A percentile compares a stretch with the other conserved stretches of the same genome.
Conservation (phyloP, 2,113 vertebrate species). For the Podarcis raffonei region DNA sequence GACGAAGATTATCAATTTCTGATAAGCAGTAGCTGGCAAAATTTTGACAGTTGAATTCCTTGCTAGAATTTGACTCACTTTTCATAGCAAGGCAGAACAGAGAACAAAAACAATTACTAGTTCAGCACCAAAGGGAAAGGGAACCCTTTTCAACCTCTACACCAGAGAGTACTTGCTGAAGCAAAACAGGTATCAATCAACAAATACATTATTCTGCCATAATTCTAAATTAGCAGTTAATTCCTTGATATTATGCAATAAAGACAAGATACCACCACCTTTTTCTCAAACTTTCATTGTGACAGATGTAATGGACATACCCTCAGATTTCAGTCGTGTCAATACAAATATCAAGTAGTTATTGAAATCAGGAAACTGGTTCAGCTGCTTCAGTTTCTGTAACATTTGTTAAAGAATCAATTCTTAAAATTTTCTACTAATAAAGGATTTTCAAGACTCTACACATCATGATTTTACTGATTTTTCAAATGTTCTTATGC, state of each 20-base stretch:
- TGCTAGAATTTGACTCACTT: background rate
- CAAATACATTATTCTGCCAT: background rate
- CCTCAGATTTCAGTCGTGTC: constrained; percentile 92
- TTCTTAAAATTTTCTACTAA: background rate
- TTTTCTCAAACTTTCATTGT: background rate
- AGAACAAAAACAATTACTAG: background rate
- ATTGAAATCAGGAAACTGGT: constrained; percentile 96
- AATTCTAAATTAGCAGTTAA: background rate
- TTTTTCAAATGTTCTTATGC: background rate
- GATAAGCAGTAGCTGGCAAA: too few relatives aligned
- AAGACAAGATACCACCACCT: background rate
- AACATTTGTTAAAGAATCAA: constrained; percentile 15
- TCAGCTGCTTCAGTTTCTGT: constrained; percentile 95
- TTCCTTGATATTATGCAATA: background rate
- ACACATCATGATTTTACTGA: background rate
- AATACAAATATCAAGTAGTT: constrained; percentile 96
- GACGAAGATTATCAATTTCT: background rate
- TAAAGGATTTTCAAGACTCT: background rate
- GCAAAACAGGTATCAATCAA: background rate
- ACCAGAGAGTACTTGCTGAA: background rate
- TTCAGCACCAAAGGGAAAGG: background rate
- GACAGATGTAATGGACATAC: constrained; percentile 64
- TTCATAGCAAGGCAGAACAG: background rate
- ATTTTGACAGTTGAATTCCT: background rate
- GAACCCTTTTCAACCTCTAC: background rate